Conservation (phyloP, 2,113 vertebrate species). For the Aspiorhynchus laticeps region DNA sequence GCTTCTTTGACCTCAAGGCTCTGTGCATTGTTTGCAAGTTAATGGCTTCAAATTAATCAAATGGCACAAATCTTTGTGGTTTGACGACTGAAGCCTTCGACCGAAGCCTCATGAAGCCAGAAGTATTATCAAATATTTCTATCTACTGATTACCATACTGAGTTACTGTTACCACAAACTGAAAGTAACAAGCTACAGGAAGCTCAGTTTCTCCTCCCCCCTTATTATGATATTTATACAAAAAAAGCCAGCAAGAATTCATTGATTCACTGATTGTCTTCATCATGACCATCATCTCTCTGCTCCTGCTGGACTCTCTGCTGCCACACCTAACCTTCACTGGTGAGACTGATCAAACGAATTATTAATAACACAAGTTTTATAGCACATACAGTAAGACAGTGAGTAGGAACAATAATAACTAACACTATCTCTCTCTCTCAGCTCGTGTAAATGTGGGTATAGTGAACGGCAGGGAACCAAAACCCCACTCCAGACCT, state of each 20-base stretch:
- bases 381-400: too few species aligned
- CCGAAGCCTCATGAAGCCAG: not conserved
- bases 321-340: too few species aligned
- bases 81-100: too few species aligned
- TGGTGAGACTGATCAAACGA: too few species aligned
- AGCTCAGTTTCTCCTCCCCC: not conserved
- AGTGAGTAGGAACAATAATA: too few species aligned
- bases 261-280: not conserved
- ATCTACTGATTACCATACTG: not conserved
- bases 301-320: constrained; percentile 20
- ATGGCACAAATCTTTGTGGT: not conserved
- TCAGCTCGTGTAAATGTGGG: constrained; percentile 35
- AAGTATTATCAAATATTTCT: not conserved
- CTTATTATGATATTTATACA: not conserved
- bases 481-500: constrained; percentile 46
- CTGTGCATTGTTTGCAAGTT: too few species aligned
- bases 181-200: not conserved
- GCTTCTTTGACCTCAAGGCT: too few species aligned
- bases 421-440: not conserved
- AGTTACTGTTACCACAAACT: not conserved
- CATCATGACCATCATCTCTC: not conserved
- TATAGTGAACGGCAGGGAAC: constrained; percentile 30
- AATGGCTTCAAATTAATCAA: not conserved
- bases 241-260: not conserved
- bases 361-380: too few species aligned